A percentile compares a stretch with the other conserved stretches of the same genome.
Evolutionary conservation across 1,140 invertebrate species (phyloP).

Genomic region (Schlechtendalia chinensis): DNA sequence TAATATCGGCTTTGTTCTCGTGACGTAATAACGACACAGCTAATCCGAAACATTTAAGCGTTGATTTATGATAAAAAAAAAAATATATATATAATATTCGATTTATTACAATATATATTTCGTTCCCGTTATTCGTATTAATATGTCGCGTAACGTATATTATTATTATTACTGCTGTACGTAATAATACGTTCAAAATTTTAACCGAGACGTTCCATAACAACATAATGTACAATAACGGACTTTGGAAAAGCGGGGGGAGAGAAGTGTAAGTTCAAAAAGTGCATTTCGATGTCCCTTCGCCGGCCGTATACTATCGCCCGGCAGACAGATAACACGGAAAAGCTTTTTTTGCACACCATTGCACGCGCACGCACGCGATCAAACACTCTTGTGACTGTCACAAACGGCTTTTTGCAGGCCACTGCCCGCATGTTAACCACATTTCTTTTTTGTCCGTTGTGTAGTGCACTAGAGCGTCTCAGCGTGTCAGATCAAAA

Average conservation of each 20-base stretch:
- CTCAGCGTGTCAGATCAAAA: neutral
- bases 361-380: no score
- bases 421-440: no score
- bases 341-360: slow-evolving; percentile 36
- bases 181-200: neutral
- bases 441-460: neutral
- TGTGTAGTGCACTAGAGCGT: no score
- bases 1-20: no score
- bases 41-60: no score
- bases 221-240: neutral
- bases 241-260: no score
- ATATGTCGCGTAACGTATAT: neutral
- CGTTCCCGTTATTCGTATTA: no score
- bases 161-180: neutral
- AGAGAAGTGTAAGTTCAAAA: neutral
- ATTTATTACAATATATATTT: no score
- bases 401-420: neutral
- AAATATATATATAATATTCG: no score
- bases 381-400: neutral
- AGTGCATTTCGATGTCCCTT: slow-evolving; percentile 40
- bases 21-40: no score
- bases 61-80: no score
- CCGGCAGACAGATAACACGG: slow-evolving; percentile 11
- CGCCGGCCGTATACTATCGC: neutral
- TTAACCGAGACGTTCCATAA: neutral